A percentile compares a stretch with the other conserved stretches of the same genome.
Evolutionary conservation across 2,888 invertebrate species (phyloP).

Genomic region (Charanyca ferruginea): DNA sequence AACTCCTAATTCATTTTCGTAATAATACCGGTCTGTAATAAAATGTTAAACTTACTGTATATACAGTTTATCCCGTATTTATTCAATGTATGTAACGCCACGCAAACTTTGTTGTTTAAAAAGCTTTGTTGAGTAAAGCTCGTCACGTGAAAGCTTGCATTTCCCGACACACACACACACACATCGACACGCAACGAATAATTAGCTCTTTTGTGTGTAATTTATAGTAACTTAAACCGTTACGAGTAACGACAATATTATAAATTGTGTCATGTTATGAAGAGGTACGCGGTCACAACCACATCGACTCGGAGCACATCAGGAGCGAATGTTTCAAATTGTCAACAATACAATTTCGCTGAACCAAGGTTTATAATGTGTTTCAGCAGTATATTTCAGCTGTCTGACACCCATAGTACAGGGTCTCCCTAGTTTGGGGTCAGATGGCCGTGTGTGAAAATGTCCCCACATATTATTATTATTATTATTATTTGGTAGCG

Average conservation of each 20-base stretch:
- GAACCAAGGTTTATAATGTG: constrained; percentile 23
- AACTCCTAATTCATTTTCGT: no score
- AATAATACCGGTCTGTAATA: no score
- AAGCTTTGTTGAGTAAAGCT: not conserved
- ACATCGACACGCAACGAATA: not conserved
- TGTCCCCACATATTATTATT: no score
- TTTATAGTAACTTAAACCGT: not conserved
- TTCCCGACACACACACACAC: not conserved
- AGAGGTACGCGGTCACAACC: no score
- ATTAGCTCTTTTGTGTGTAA: constrained; percentile 4
- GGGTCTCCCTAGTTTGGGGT: no score
- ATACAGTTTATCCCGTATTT: not conserved
- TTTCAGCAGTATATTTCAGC: constrained; percentile 14
- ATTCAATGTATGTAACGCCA: not conserved
- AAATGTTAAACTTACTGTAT: not conserved
- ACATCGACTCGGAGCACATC: not conserved
- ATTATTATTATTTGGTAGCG: constrained; percentile 23
- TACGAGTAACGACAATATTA: not conserved
- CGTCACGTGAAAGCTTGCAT: constrained; percentile 15
- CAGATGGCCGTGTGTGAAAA: no score
- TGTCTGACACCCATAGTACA: no score
- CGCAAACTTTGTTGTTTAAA: constrained; percentile 18
- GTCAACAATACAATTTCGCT: constrained; percentile 5
- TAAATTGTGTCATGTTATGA: not conserved
- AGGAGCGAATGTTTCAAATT: constrained; percentile 2